Conservation (phyloP, 2,797 vertebrate genomes). For the Orestias chungarensis region DNA sequence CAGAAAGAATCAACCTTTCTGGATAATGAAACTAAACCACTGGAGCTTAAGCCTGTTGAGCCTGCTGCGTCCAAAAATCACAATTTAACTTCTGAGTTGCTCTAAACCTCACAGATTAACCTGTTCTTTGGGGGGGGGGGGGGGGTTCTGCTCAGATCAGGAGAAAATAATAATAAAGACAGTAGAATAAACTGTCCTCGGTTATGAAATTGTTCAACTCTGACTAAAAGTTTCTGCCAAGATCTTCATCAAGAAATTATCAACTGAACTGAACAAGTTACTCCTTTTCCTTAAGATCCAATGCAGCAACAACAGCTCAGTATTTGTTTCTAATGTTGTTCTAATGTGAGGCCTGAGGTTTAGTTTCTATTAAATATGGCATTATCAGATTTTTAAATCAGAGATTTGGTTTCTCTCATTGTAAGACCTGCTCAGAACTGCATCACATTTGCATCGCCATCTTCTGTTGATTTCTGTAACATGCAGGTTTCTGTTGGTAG, state of each 20-base stretch:
- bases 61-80: fast-evolving
- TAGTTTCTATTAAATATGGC: not conserved
- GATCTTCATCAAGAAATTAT: not conserved
- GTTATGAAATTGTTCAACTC: not conserved
- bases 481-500: not conserved
- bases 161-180: not conserved
- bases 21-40: too few species aligned
- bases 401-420: not conserved
- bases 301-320: not conserved
- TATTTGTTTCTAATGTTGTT: not conserved
- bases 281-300: not conserved
- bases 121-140: too few species aligned
- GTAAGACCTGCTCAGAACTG: not conserved
- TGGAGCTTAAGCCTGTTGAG: not conserved
- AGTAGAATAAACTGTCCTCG: not conserved
- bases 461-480: not conserved
- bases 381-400: not conserved
- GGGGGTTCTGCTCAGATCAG: not conserved
- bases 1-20: too few species aligned
- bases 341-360: not conserved
- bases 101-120: not conserved
- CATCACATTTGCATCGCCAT: too few species aligned
- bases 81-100: not conserved
- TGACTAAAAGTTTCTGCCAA: not conserved
- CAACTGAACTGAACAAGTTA: not conserved